Base-by-base conservation (phyloP, 2,888 invertebrate genomes). In the Phalera bucephala region DNA sequence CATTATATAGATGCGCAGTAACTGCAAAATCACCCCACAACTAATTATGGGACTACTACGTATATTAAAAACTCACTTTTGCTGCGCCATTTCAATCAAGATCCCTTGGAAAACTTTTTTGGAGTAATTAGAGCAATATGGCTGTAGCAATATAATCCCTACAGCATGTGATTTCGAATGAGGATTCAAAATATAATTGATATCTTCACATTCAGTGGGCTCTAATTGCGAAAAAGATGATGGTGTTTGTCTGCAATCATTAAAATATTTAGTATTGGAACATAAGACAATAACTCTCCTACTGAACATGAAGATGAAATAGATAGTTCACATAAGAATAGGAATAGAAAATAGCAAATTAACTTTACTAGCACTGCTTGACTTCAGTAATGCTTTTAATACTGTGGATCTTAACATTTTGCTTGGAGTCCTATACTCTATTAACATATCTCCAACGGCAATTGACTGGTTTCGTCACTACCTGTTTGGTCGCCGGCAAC, bases 221-320 rank as follows among this genome's bases (percentile, higher is more conserved):
- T 17, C 40, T n/a, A 52, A 52, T 31, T 52, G 52, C 35, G 42
- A 52, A 28, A 30, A 35, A 21, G 38, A 43, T 6, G 19, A 25
- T 2, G 20, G 13, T 20, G 20, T 40, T 26, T 35, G 35, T 29
- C 25, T 35, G 6, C 10, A 40, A 17, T 40, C 32, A 0, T 8
- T 32, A 6, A 29, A 29, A 17, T 17, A 17, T 17, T 17, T 17
- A 17, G n/a, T n/a, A n/a, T n/a, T n/a, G n/a, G n/a, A n/a, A n/a
- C n/a, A n/a, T n/a, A n/a, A n/a, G n/a, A n/a, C n/a, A n/a, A n/a
- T n/a, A n/a, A n/a, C n/a, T n/a, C n/a, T 11, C 8, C 14, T 9
- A 5, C n/a, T 14, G 17, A 33, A 19, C 13, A 19, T 19, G n/a
- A 33, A 25, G 26, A 11, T 9, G 17, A 33, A 11, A 33, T 26